A percentile compares a stretch with the other conserved stretches of the same genome.
Conservation (phyloP, 2,113 vertebrate genomes). For the Recurvirostra avosetta region DNA sequence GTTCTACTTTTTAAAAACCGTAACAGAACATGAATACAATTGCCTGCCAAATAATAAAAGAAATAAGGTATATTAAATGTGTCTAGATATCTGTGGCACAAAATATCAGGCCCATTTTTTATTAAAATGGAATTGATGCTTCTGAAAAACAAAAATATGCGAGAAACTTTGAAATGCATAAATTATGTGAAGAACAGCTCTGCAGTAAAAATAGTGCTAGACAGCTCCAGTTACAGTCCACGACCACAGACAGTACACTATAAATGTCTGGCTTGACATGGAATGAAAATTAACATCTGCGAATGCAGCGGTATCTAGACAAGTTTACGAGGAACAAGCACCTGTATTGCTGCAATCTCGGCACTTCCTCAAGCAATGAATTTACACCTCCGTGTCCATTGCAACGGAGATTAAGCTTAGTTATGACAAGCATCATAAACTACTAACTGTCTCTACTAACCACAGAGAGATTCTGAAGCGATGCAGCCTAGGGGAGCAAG, state of each 20-base stretch:
- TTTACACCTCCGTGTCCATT: neutral
- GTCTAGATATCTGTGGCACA: neutral
- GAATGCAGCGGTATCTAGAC: neutral
- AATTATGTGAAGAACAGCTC: neutral
- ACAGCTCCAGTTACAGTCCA: neutral
- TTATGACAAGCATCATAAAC: neutral
- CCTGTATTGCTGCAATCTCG: neutral
- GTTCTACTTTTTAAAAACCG: neutral
- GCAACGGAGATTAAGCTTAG: neutral
- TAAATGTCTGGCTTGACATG: neutral
- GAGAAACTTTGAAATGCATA: neutral
- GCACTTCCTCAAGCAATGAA: neutral
- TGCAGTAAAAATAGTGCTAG: neutral
- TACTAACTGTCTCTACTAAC: too few species aligned
- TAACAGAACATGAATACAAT: neutral
- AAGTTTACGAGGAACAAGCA: neutral
- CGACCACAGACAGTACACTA: neutral
- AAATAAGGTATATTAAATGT: neutral
- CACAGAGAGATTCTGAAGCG: neutral
- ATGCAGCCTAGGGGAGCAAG: neutral
- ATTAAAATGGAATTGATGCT: neutral
- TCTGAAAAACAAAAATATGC: neutral
- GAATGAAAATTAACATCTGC: slow-evolving; percentile 17
- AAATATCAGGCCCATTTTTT: neutral
- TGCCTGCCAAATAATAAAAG: neutral